Evolutionary conservation across 2,113 vertebrate species (phyloP).

Genomic region (Emydura subglobosa): DNA sequence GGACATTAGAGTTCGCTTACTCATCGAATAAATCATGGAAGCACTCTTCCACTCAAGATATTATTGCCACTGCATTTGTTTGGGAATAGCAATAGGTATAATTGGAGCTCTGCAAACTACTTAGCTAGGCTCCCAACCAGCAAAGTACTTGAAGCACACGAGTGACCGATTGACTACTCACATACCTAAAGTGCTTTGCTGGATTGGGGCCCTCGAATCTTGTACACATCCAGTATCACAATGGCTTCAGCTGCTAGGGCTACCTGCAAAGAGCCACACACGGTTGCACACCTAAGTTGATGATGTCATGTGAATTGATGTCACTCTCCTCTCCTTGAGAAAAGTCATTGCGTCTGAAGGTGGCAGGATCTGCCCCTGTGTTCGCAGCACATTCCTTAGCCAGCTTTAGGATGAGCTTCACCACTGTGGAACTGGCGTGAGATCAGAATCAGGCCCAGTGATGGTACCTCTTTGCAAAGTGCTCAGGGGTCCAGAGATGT

Average conservation of each 20-base stretch:
- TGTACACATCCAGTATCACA: accelerated
- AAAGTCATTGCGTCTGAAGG: not conserved
- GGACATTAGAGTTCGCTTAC: not conserved
- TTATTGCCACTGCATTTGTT: not conserved
- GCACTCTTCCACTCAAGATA: not conserved
- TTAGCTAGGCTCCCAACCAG: not conserved
- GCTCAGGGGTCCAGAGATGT: not conserved
- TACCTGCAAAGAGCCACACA: accelerated
- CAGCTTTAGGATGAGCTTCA: not conserved
- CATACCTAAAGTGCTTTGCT: not conserved
- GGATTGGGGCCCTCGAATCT: accelerated
- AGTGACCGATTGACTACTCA: not conserved
- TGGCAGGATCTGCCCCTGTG: not conserved
- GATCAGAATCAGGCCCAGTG: not conserved
- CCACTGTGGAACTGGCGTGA: not conserved
- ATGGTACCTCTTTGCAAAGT: not conserved
- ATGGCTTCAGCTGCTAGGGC: accelerated
- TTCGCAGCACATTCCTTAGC: not conserved
- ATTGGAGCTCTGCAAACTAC: not conserved
- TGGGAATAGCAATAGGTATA: not conserved
- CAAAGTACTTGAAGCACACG: not conserved
- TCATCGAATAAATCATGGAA: not conserved
- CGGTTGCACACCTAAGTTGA: not conserved
- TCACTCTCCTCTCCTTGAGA: not conserved
- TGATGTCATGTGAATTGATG: not conserved